Base-by-base conservation (phyloP, 2,797 vertebrate species). In the Tapera naevia region DNA sequence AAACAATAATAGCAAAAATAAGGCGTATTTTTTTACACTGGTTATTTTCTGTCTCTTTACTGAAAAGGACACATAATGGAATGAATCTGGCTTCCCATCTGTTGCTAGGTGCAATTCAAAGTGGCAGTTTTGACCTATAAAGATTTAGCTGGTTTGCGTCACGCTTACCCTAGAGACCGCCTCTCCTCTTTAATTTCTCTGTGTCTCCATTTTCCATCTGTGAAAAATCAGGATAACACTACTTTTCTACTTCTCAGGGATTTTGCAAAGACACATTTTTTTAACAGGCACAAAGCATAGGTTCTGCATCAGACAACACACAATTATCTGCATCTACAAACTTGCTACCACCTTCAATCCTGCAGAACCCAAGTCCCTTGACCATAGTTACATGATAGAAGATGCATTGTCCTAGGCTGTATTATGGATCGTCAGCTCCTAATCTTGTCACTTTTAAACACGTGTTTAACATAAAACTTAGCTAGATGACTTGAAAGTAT, bases 101-200 rank as follows among this genome's bases (percentile, higher is more conserved):
- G 95, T 96, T 96, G 95, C 95, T 97, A 96, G 95, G 95, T 97
- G 91, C 95, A 96, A 96, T 96, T 96, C 93, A 91, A 93, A 96
- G 94, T 97, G 95, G 83, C 90, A 86, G 95, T 95, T 96, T 90
- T 97, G 95, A 97, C 95, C 96, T 97, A 96, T 96, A 96, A 97
- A 96, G 94, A 93, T 97, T 93, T 91, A 91, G 94, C 92, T 96
- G 94, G n/a, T 96, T 94, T 97, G 83, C 92, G 90, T 96, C 96
- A 95, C 13, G 65, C 57, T 69, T 96, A 95, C 94, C 91, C 95
- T 96, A 96, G 95, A 97, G 95, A 96, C 94, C 88, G 91, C 70
- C 93, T 95, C 93, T 93, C 95, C 91, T 94, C 91, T 93, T 94
- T 95, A 95, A 94, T 97, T 95, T 97, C 89, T 87, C 57, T 37